Percentiles rank a stretch among this genome's conserved stretches.
Evolutionary conservation across 1,140 invertebrate species (phyloP).

Genomic region (Zaprionus taronus): DNA sequence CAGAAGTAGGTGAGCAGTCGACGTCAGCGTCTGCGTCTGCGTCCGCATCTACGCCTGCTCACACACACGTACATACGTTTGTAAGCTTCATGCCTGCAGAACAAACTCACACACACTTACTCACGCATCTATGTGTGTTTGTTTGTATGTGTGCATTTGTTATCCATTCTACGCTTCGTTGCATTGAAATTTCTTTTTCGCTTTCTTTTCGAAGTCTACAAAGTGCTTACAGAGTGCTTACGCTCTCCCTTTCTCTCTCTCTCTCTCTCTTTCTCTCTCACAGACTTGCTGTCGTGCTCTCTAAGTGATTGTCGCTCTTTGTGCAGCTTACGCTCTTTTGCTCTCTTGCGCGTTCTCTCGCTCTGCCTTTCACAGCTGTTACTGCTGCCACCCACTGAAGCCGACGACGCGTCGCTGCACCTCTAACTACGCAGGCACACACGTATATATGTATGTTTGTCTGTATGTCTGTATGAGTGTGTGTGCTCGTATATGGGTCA

Average conservation of each 20-base stretch:
- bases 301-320: neutral
- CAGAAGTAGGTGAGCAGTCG: slow-evolving; percentile 66
- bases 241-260: slow-evolving; percentile 30
- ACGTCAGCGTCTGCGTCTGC: slow-evolving; percentile 7
- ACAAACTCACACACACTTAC: neutral
- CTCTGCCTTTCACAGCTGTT: neutral
- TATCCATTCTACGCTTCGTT: slow-evolving; percentile 76
- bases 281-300: neutral
- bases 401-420: neutral
- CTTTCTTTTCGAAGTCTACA: slow-evolving; percentile 77
- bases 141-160: slow-evolving; percentile 36
- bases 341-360: neutral
- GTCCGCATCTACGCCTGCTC: slow-evolving; percentile 6
- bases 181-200: slow-evolving; percentile 82
- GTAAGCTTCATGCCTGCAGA: neutral
- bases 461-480: slow-evolving; percentile 30
- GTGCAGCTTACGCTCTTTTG: neutral
- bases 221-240: slow-evolving; percentile 27
- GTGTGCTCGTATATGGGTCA: slow-evolving; percentile 65
- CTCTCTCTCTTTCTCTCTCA: neutral
- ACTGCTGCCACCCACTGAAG: slow-evolving; percentile 43
- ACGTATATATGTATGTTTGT: slow-evolving; percentile 9
- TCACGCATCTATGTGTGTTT: neutral
- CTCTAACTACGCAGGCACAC: slow-evolving; percentile 8
- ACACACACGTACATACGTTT: neutral